A percentile compares a stretch with the other conserved stretches of the same genome.
phyloP scores from a whole-genome alignment of 2,888 invertebrate genomes.

The Zygaena filipendulae region DNA sequence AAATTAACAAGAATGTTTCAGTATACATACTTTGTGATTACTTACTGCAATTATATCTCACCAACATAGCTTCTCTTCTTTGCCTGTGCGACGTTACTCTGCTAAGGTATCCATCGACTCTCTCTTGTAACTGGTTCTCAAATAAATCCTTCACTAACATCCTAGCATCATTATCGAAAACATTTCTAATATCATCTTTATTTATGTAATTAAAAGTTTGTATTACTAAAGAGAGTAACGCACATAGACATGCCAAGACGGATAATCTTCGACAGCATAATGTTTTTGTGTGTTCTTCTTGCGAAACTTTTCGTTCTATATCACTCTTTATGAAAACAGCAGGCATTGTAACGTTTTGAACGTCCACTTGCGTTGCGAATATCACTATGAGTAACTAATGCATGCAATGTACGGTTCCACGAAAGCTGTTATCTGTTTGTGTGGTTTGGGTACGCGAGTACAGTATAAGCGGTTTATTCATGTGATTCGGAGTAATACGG shows the following conservation, averaged over 20 bases:
- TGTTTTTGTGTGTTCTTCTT: slow-evolving; percentile 17
- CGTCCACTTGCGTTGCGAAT: no score
- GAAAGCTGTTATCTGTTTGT: no score
- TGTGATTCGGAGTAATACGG: slow-evolving; percentile 46
- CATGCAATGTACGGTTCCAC: no score
- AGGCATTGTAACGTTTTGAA: neutral
- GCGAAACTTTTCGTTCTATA: slow-evolving; percentile 17
- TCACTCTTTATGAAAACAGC: no score
- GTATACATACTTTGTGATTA: slow-evolving; percentile 2
- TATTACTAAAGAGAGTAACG: slow-evolving; percentile 40
- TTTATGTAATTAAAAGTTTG: slow-evolving; percentile 42
- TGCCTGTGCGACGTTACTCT: slow-evolving; percentile 28
- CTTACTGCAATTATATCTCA: no score
- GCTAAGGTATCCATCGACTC: slow-evolving; percentile 35
- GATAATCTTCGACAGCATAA: slow-evolving; percentile 45
- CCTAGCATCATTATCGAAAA: slow-evolving; percentile 25
- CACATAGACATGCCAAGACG: slow-evolving; percentile 42
- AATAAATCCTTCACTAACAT: slow-evolving; percentile 28
- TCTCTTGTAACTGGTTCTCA: slow-evolving; percentile 37
- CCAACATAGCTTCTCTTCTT: slow-evolving; percentile 55
- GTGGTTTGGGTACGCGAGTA: no score
- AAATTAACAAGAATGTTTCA: slow-evolving; percentile 1
- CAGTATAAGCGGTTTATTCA: neutral
- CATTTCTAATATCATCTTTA: slow-evolving; percentile 18
- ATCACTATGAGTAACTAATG: no score